Evolutionary conservation across 1,140 invertebrate genomes (phyloP), one percentile per base, ranked within the genome.

Genomic region (Hyposmocoma kahamanoa): DNA sequence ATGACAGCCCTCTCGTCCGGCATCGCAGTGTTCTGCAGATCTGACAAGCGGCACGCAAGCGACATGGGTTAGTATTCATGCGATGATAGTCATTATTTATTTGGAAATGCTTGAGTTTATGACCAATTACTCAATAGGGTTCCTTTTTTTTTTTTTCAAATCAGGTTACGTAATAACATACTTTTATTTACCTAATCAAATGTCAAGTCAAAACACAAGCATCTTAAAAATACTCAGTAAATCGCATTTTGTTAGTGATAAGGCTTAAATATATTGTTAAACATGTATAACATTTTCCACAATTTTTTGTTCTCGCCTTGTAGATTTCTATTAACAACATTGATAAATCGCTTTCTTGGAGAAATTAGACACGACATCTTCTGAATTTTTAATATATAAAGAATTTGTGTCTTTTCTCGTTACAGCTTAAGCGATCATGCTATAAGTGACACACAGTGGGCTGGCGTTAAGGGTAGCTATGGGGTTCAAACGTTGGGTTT

Each of bases 1-100:
- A 99, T 99, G 73, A 99, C 97, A 58, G 97, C 98, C 77, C 97
- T 90, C 90, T 99, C 98, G 89, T 99, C 98, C 66, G 98, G 97
- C 92, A 98, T 96, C 77, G 96, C 96, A 65, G 96, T 98, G 89
- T 96, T 97, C 87, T 96, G 94, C 91, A 99, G 95, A 93, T 99
- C 98, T 99, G 93, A 87, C 85, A 87, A 88, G 85, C 79, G 71
- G 65, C 76, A 85, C 72, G 71, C 75, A 80, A 74, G 82, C 72
- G 62, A 79, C 70, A 74, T 49, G 56, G 59, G 79, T 85, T 85
- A 82, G 77, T 81, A n/a, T 26, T 54, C 78, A 81, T 82, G 81
- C 78, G 61, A 56, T 61, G 64, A 17, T 36, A 49, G 19, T 44
- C 26, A 56, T 51, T 30, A 45, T 42, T 52, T 56, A 56, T 49